Evolutionary conservation across 2,888 invertebrate species (phyloP), one percentile per base, ranked within the genome.

Genomic region (Epirrhoe alternata): DNA sequence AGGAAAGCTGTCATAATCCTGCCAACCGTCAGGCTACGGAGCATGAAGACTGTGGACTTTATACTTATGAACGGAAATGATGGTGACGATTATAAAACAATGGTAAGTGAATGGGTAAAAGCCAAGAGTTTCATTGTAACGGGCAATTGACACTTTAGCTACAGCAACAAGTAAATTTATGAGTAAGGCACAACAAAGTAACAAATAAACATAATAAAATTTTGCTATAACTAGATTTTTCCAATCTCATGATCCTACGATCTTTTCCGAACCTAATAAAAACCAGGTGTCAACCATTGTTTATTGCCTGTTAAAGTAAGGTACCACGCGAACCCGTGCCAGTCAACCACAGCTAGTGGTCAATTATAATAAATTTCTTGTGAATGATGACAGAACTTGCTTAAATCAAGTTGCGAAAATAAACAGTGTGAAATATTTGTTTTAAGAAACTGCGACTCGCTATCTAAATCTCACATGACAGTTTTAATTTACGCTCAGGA

Each of bases 1-100:
- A n/a, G n/a, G 82, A 82, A 83, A 79, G 74, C 75, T 81, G 80
- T 81, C 78, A 77, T 78, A 78, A 78, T 53, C 56, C 66, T 79
- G 80, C 75, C 83, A 80, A 72, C 74, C 66, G 69, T 52, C 72
- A 68, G 50, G 66, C 51, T 60, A 56, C 59, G 30, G 31, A 66
- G 58, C 66, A 64, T 69, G 69, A 67, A 67, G 71, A 66, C 70
- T 70, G 67, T 71, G 73, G 73, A 60, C 73, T 69, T 68, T 47
- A 52, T 68, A 49, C 61, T 45, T 51, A 51, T n/a, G 57, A 57
- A 57, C 64, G 68, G 68, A 68, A 68, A 64, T 35, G 70, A 70
- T 73, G 61, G 59, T 47, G 42, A 51, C 57, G 70, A 72, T 72
- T 67, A 61, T 57, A 64, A 62, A 69, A 72, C 69, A 74, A 74